These are phyloP conservation scores for Macrobrachium rosenbergii DNA, from an alignment of 1,140 invertebrate genomes.

Conservation along the genomic window DNA sequence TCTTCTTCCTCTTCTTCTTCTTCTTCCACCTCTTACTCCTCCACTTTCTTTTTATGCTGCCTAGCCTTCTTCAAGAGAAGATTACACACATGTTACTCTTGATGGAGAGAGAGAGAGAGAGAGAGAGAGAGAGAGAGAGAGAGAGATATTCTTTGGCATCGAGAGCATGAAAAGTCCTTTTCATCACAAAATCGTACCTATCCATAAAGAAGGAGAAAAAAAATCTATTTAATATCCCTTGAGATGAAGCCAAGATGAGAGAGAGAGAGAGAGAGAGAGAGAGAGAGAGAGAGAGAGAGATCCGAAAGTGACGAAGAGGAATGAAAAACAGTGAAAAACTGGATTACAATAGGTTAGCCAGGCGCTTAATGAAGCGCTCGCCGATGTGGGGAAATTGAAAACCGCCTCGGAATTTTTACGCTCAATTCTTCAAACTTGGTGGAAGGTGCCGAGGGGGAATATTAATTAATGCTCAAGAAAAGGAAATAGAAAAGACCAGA, in stretches of 20 bases:
- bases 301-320: conserved; percentile 35
- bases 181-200: conserved; percentile 11
- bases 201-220: not conserved
- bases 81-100: conserved; percentile 18
- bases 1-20: conserved; percentile 14
- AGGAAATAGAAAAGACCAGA: conserved; percentile 33
- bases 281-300: conserved; percentile 5
- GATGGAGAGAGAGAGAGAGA: conserved; percentile 15
- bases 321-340: conserved; percentile 42
- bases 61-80: conserved; percentile 10
- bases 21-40: conserved; percentile 1
- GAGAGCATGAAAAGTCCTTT: not conserved
- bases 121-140: no score
- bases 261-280: not conserved
- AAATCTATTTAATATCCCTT: not conserved
- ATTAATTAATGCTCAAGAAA: conserved; percentile 57
- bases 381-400: conserved; percentile 56
- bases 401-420: conserved; percentile 41
- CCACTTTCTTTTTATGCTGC: not conserved
- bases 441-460: conserved; percentile 58
- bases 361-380: conserved; percentile 50
- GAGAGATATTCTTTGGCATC: no score
- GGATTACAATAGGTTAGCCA: conserved; percentile 3
- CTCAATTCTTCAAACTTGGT: conserved; percentile 45
- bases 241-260: not conserved